Evolutionary conservation across 2,797 vertebrate genomes (phyloP), one percentile per base, ranked within the genome.

Genomic region (Brotula barbata): DNA sequence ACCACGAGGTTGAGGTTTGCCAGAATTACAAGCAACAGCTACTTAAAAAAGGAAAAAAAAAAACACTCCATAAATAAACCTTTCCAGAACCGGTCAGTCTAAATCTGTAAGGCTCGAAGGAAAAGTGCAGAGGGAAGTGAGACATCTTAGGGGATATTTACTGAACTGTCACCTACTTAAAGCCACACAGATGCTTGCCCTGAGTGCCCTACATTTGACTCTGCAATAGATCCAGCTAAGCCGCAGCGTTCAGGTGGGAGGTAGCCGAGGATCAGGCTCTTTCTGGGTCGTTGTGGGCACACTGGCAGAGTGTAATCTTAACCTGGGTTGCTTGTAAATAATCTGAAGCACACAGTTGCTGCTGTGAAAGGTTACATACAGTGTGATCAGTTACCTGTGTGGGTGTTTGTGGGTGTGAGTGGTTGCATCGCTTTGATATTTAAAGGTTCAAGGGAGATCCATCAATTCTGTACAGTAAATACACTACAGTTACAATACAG

Each of bases 121-220:
- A 78, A 82, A 78, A 82, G 58, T 57, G 77, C 56, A 49, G 7
- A 63, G 44, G 34, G 61, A 67, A 68, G 34, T 68, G 41, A 59
- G 39, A 54, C 68, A 61, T 78, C 59, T 85, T 69, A 73, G 73
- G 68, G 67, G 71, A 62, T 87, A 80, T 85, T 87, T 87, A 54
- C 75, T 63, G 68, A 14, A 1, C 67, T 62, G 70, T 77, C 76
- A 82, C 78, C 70, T 68, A 83, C 82, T 81, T 83, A 81, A 83
- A 78, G 64, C 55, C 41, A 56, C 64, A 70, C 58, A 50, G 51
- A 56, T 61, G 71, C 70, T 67, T 25, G 59, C 49, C 66, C 57
- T 78, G 67, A 73, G 75, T 85, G 86, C 48, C 82, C 85, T 74
- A 83, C 74, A 85, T 87, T 68, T 36, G 19, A 12, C 53, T 37